Conservation (phyloP, 2,797 vertebrate genomes). For the Sebastes itinus region DNA sequence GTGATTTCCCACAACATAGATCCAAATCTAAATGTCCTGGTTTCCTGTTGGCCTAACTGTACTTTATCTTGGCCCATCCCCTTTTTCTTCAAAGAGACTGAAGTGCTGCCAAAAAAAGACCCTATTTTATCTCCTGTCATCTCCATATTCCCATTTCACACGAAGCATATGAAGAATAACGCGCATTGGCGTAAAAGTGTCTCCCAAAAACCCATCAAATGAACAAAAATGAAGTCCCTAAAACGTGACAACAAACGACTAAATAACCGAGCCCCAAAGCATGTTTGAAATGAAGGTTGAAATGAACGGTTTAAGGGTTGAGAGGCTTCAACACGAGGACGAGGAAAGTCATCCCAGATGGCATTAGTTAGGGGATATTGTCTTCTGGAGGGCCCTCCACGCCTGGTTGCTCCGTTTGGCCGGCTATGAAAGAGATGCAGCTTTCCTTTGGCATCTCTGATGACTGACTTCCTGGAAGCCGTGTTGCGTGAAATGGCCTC, state of each 20-base stretch:
- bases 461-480: slow-evolving; percentile 74
- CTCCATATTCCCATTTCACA: slow-evolving; percentile 36
- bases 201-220: slow-evolving; percentile 28
- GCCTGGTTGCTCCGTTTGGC: slow-evolving; percentile 74
- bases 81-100: slow-evolving; percentile 17
- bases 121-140: slow-evolving; percentile 16
- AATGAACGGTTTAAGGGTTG: slow-evolving; percentile 56
- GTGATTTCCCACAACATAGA: slow-evolving; percentile 48
- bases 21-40: slow-evolving; percentile 49
- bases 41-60: slow-evolving; percentile 51
- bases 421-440: slow-evolving; percentile 73
- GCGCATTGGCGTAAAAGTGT: slow-evolving; percentile 10
- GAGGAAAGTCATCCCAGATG: slow-evolving; percentile 67
- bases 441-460: slow-evolving; percentile 71
- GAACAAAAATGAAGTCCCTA: slow-evolving; percentile 20
- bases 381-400: slow-evolving; percentile 69
- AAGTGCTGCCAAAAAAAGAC: slow-evolving; percentile 26
- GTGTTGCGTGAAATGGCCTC: slow-evolving; percentile 79
- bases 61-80: slow-evolving; percentile 39
- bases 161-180: slow-evolving; percentile 18
- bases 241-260: slow-evolving; percentile 19
- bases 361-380: slow-evolving; percentile 77
- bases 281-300: slow-evolving; percentile 48
- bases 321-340: slow-evolving; percentile 38
- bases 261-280: slow-evolving; percentile 22